Percentiles rank a stretch among this genome's conserved stretches.
Conservation (phyloP, 2,113 vertebrate species). For the Natator depressus region DNA sequence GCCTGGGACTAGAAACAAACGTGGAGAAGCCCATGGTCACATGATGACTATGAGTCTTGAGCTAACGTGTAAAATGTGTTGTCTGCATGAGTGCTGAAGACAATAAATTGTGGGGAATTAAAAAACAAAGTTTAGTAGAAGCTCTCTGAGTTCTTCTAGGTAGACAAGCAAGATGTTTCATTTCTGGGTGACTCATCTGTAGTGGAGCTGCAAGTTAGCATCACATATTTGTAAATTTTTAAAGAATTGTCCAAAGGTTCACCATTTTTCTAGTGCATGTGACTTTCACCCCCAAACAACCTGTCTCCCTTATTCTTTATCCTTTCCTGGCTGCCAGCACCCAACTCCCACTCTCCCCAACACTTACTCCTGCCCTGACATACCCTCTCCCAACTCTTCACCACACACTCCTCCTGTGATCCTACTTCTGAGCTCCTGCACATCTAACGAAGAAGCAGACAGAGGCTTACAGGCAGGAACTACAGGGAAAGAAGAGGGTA, state of each 20-base stretch:
- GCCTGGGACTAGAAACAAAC: background rate
- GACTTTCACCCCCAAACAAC: background rate
- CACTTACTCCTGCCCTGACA: background rate
- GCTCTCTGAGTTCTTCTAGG: background rate
- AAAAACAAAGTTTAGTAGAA: background rate
- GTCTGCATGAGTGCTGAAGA: background rate
- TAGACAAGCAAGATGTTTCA: background rate
- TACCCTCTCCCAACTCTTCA: background rate
- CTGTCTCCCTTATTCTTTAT: background rate
- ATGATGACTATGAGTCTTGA: no score
- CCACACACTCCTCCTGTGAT: background rate
- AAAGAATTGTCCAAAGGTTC: background rate
- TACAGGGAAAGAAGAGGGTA: background rate
- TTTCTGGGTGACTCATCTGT: background rate
- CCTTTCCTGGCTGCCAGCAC: background rate
- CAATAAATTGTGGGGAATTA: background rate
- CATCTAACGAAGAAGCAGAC: fast-evolving
- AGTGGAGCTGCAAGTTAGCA: background rate
- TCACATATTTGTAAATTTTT: background rate
- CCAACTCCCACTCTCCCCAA: background rate
- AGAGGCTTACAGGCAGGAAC: background rate
- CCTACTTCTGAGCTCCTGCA: background rate
- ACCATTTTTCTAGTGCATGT: background rate
- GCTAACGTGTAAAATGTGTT: background rate
- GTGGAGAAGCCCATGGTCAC: background rate